Base-by-base conservation (phyloP, 2,888 invertebrate species). In the Agrotis exclamationis region DNA sequence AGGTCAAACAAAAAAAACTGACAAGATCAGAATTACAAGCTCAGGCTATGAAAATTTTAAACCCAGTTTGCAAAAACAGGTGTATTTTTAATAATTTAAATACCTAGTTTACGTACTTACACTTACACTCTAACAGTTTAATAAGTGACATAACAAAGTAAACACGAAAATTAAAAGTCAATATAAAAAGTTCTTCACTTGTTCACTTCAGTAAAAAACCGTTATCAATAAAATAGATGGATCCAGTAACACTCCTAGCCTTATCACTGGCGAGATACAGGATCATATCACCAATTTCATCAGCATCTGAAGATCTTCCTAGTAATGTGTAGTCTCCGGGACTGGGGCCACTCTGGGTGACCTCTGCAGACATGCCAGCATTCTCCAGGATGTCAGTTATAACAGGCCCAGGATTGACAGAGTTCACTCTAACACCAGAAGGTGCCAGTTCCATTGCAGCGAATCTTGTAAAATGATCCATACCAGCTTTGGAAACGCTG, bases 371-470 rank as follows among this genome's bases (percentile, higher is more conserved):
- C 11, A 59, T 3, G 13, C 20, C 22, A 28, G 22, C 3, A 39
- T 47, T 7, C 0, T 59, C 57, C 0, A 81, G 97, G 96, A 94
- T 80, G 98, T 86, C 80, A 3, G 99, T 90, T 0, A 33, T 54
- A 0, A 88, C 87, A 33, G 71, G 75, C 45, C 71, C 91, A n/a
- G 89, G 90, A 62, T 86, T 88, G 0, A 91, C 79, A 9, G 86
- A 64, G 53, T 91, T 91, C 0, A 98, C 98, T 53, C 99, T 96
- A 0, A 99, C 98, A 73, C 97, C 97, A 88, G 97, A 97, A 0
- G 96, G 76, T 20, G 97, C 98, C 53, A 98, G 90, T 86, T 98
- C 99, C 59, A 98, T 91, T 9, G 91, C 92, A 45, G 77, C 80
- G 4, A 79, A 73, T 20, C 85, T 82, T 0, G 91, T 88, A 45